Evolutionary conservation across 2,113 vertebrate genomes (phyloP).

Genomic region (Typhlomys cinereus): DNA sequence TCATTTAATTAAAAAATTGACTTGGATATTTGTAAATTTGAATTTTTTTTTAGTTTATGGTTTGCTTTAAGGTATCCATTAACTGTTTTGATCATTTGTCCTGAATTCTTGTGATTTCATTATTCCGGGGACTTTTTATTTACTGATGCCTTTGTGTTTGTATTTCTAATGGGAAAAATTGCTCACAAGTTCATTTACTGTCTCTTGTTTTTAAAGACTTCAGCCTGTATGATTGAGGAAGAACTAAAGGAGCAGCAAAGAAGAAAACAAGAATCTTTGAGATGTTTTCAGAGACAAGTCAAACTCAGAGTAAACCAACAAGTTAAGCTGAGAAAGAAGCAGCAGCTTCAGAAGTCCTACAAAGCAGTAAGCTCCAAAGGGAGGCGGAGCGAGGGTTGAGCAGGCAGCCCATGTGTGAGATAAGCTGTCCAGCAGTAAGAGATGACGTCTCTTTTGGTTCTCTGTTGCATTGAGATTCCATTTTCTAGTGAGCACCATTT

Average conservation of each 20-base stretch:
- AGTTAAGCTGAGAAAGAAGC: constrained; percentile 80
- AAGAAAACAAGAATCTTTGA: constrained; percentile 87
- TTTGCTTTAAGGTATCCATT: too few species aligned
- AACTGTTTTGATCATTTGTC: too few species aligned
- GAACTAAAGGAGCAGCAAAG: constrained; percentile 83
- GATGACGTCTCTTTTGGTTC: neutral
- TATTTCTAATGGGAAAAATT: neutral
- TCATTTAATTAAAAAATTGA: constrained; percentile 42
- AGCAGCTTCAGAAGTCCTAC: constrained; percentile 82
- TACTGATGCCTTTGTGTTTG: constrained; percentile 35
- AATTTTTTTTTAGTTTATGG: neutral
- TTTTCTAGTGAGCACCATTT: neutral
- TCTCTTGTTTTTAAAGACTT: constrained; percentile 79
- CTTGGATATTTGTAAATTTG: constrained; percentile 45
- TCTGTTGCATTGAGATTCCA: neutral
- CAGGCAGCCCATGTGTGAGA: neutral
- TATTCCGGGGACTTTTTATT: constrained; percentile 12
- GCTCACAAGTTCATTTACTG: neutral
- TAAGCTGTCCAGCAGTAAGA: neutral
- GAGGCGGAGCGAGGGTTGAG: neutral
- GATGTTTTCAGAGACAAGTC: constrained; percentile 90
- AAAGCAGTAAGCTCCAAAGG: constrained; percentile 84
- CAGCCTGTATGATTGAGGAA: constrained; percentile 88
- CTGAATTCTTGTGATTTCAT: constrained; percentile 16
- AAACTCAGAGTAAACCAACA: constrained; percentile 90